A percentile compares a stretch with the other conserved stretches of the same genome.
Conservation (phyloP, 2,888 invertebrate genomes). For the Tetramorium bicarinatum region DNA sequence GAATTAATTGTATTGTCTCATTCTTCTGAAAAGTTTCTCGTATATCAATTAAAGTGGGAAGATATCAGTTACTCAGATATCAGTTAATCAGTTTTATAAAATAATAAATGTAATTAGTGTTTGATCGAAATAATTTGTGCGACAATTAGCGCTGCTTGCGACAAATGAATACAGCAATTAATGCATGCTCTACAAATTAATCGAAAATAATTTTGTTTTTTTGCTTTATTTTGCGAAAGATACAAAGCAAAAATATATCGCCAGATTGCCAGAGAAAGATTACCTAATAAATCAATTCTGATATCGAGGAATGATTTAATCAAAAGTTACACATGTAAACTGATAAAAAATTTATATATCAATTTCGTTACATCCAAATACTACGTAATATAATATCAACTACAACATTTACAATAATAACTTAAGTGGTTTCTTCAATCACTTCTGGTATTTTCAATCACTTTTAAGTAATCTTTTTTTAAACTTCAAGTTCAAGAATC, state of each 20-base stretch:
- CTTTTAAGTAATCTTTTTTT: not conserved
- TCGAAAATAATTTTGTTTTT: not conserved
- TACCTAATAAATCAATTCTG: not conserved
- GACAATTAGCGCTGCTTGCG: not conserved
- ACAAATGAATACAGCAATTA: not conserved
- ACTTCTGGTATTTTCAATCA: too few species aligned
- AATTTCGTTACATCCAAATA: not conserved
- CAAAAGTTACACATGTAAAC: not conserved
- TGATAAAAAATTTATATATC: not conserved
- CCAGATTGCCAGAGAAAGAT: not conserved
- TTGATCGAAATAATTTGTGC: not conserved
- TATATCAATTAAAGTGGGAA: not conserved
- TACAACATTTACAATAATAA: not conserved
- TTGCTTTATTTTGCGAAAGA: not conserved
- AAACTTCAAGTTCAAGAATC: not conserved
- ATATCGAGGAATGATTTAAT: not conserved
- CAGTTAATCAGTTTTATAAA: not conserved
- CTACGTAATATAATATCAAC: not conserved
- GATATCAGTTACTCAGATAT: not conserved
- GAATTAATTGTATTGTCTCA: not conserved
- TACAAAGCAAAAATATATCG: not conserved
- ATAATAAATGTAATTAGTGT: not conserved
- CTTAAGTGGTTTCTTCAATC: not conserved
- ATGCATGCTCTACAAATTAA: not conserved
- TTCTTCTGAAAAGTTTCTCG: not conserved